Evolutionary conservation across 2,888 invertebrate genomes (phyloP), one percentile per base, ranked within the genome.

Genomic region (Empis livida): DNA sequence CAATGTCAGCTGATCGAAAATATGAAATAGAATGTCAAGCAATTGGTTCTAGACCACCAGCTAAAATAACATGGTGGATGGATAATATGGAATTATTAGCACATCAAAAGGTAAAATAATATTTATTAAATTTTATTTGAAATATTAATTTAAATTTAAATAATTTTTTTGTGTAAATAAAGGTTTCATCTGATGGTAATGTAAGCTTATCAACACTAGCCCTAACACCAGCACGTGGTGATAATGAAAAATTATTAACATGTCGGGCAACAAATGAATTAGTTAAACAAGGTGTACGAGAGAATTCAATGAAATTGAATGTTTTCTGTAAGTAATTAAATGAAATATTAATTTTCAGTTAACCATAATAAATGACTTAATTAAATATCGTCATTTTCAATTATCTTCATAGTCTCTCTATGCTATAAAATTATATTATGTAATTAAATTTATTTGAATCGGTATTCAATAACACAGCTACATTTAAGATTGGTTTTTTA

Each of bases 321-420:
- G 82, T 92, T 55, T 85, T 84, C 71, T 92, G 92, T 92, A 73
- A 88, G 91, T 79, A 66, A n/a, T n/a, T n/a, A n/a, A n/a, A n/a
- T n/a, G n/a, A n/a, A n/a, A n/a, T n/a, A n/a, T n/a, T n/a, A n/a
- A n/a, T n/a, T n/a, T n/a, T n/a, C n/a, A n/a, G n/a, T n/a, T n/a
- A n/a, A n/a, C n/a, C n/a, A n/a, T n/a, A n/a, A n/a, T n/a, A n/a
- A n/a, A n/a, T n/a, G n/a, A n/a, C n/a, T n/a, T n/a, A n/a, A n/a
- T n/a, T n/a, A n/a, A n/a, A n/a, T n/a, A n/a, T n/a, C n/a, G n/a
- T n/a, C n/a, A n/a, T n/a, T n/a, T n/a, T n/a, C n/a, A n/a, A n/a
- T n/a, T n/a, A n/a, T n/a, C n/a, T n/a, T n/a, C n/a, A n/a, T n/a
- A n/a, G n/a, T n/a, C n/a, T n/a, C n/a, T n/a, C n/a, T n/a, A n/a